Percentiles rank a stretch among this genome's conserved stretches.
Conservation (phyloP, 2,797 vertebrate genomes). For the Harpagifer antarcticus region DNA sequence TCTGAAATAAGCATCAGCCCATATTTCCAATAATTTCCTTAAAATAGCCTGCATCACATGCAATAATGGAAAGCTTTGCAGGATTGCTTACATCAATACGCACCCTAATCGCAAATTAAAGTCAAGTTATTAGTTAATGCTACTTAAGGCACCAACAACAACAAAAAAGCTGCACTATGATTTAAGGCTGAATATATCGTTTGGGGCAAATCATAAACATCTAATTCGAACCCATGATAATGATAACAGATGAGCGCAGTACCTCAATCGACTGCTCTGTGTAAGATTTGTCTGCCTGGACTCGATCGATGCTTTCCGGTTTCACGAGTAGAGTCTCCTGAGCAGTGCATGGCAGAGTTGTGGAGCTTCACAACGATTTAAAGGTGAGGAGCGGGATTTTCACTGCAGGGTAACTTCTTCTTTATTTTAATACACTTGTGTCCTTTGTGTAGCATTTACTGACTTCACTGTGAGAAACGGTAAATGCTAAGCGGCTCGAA, state of each 20-base stretch:
- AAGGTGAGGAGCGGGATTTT: slow-evolving; percentile 66
- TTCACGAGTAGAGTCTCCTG: slow-evolving; percentile 61
- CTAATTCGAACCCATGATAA: background rate
- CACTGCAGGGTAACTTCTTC: background rate
- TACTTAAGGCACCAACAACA: background rate
- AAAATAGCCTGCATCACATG: background rate
- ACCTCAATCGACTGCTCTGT: slow-evolving; percentile 65
- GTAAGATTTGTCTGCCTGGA: slow-evolving; percentile 48
- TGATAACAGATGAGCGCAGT: background rate
- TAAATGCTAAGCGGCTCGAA: background rate
- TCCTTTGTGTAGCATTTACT: no score
- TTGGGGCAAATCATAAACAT: background rate
- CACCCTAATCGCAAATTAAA: background rate
- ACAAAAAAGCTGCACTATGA: fast-evolving
- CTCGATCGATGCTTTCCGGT: slow-evolving; percentile 60
- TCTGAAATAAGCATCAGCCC: background rate
- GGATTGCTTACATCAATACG: background rate
- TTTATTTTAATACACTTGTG: fast-evolving
- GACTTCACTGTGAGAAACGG: background rate
- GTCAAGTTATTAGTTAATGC: background rate
- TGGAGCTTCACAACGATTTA: slow-evolving; percentile 42
- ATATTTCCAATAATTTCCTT: background rate
- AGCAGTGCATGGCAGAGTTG: slow-evolving; percentile 48
- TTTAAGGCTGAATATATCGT: background rate
- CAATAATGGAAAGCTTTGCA: background rate